A percentile compares a stretch with the other conserved stretches of the same genome.
phyloP scores from a whole-genome alignment of 2,113 vertebrate species.

The Lagopus leucura region DNA sequence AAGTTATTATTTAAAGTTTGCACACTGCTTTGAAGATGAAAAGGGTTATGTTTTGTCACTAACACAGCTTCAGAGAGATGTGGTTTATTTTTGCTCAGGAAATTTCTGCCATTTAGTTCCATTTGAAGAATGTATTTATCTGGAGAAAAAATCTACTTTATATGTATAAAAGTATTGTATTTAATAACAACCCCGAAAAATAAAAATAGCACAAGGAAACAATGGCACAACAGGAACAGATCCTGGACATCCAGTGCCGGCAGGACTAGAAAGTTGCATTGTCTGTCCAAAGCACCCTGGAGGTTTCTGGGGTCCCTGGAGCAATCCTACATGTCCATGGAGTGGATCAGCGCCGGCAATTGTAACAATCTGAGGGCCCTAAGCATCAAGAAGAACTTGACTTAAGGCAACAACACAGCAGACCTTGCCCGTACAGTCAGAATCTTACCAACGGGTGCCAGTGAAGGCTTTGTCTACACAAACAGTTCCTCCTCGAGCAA shows the following conservation, averaged over 20 bases:
- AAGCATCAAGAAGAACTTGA: neutral
- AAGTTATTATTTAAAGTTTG: constrained; percentile 47
- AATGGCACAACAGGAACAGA: neutral
- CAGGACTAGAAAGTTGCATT: constrained; percentile 28
- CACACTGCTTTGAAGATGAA: constrained; percentile 67
- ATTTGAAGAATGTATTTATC: constrained; percentile 52
- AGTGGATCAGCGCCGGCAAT: neutral
- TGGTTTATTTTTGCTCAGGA: constrained; percentile 57
- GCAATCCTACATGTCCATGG: neutral
- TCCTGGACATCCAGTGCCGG: neutral
- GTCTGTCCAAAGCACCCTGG: constrained; percentile 28
- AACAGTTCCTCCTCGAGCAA: neutral
- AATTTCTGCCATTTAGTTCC: constrained; percentile 37
- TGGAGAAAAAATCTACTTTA: constrained; percentile 28
- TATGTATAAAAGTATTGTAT: constrained; percentile 30
- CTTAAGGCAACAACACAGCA: fast-evolving
- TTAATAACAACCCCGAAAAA: neutral
- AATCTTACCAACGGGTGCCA: neutral
- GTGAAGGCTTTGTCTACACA: neutral
- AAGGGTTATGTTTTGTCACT: constrained; percentile 40
- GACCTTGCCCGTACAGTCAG: neutral
- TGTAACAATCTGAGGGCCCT: neutral
- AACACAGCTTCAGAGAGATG: constrained; percentile 25
- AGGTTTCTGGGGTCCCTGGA: neutral
- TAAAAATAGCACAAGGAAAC: neutral